A percentile compares a stretch with the other conserved stretches of the same genome.
Conservation (phyloP, 2,888 invertebrate species). For the Thereva unica region DNA sequence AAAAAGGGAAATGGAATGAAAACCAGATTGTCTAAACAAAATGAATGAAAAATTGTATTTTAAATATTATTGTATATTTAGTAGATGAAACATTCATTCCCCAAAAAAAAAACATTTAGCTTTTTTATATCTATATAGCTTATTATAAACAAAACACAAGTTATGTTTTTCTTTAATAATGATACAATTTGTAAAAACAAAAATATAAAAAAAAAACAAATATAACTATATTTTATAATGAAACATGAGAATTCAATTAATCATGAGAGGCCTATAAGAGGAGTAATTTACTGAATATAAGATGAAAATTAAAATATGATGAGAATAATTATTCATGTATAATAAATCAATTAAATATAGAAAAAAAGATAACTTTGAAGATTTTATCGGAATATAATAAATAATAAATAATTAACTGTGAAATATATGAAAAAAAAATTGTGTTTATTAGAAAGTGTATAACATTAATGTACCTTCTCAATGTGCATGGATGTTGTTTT, state of each 20-base stretch:
- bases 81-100: slow-evolving; percentile 2
- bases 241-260: slow-evolving; percentile 22
- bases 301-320: too few relatives aligned
- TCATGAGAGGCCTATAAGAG: slow-evolving; percentile 18
- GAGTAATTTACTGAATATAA: too few relatives aligned
- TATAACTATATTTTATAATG: neutral
- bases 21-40: slow-evolving; percentile 19
- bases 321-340: neutral
- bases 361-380: slow-evolving; percentile 2
- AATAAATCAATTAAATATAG: neutral
- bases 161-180: neutral
- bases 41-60: neutral
- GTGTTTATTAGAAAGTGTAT: too few relatives aligned
- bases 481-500: slow-evolving; percentile 12
- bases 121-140: slow-evolving; percentile 26
- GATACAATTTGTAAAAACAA: slow-evolving; percentile 13
- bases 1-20: slow-evolving; percentile 4
- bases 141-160: neutral
- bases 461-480: slow-evolving; percentile 10
- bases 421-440: slow-evolving; percentile 6
- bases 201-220: slow-evolving; percentile 6
- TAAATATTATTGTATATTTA: slow-evolving; percentile 19
- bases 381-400: neutral
- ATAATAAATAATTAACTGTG: neutral
- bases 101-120: neutral